Evolutionary conservation across 30 jellyfish, hydroid and myxozoan species (phyloP), one percentile per base, ranked within the genome.

Genomic region (Hydractinia echinata): DNA sequence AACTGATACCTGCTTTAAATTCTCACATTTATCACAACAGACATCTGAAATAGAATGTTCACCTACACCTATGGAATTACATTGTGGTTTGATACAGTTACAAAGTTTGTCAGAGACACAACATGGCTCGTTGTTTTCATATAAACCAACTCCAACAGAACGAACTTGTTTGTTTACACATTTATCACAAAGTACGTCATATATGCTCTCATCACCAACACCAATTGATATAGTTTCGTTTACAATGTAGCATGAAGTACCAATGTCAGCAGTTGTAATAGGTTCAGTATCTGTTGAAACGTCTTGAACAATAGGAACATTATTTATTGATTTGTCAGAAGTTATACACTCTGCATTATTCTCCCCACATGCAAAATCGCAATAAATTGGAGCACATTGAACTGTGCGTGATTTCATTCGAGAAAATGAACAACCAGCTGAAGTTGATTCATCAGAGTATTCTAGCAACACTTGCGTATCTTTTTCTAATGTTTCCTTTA

Each of bases 321-420:
- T 72, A 53, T 91, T 89, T 14, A 84, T 53, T 56, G 79, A 49
- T 8, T 16, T 73, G 51, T 76, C 87, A 4, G 55, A 55, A 10
- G 82, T 51, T 11, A 53, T 82, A 48, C 83, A 39, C 8, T 20
- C 82, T 16, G 91, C 99, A 3, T 20, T 5, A 5, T 77, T 90
- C 6, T 87, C 95, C 6, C 99, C 99, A 71, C 99, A 93, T 66
- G 82, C 18, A 66, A 93, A 93, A 66, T 93, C 95, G 21, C n/a
- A 19, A 5, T 15, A 11, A 10, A 48, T 67, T 30, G 54, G 50
- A 4, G 50, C 51, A 10, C 83, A 74, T 51, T 74, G 83, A 58
- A 19, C 66, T 4, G 83, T 48, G 15, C 68, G 13, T 5, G 83
- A 4, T 30, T 30, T 55, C 54, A 74, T 48, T 0, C 54, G 68